Base-by-base conservation (phyloP, 2,888 invertebrate species). In the Polymixis flavicincta region DNA sequence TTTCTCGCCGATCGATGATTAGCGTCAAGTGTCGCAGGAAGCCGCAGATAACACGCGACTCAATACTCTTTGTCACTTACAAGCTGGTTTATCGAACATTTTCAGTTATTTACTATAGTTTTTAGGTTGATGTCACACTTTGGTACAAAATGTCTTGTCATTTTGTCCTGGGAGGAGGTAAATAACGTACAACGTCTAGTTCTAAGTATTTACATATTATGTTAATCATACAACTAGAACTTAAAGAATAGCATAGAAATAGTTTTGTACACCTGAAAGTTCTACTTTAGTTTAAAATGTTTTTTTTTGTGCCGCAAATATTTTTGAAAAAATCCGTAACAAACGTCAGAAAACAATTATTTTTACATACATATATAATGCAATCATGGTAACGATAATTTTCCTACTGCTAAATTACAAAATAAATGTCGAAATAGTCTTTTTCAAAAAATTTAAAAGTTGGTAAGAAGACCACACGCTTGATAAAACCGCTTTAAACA, bases 1-100 rank as follows among this genome's bases (percentile, higher is more conserved):
- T 92, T 92, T 91, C 91, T 90, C 88, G 71, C 48, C 84, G 88
- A 92, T 92, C 90, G 90, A 89, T 87, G 90, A 90, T 91, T 88
- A 86, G 83, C 83, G 85, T 75, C 82, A 76, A 82, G 83, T 87
- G 86, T 78, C 89, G 68, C 87, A 92, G 92, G 93, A 93, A 93
- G 89, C 84, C 81, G 68, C 85, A 87, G 92, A 93, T 93, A 93
- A 89, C 88, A 83, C 85, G 84, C 92, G 93, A 93, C 88, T 93
- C 92, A 93, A 88, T 85, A 86, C 88, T 87, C 89, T 90, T 90
- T 91, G 89, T 91, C 60, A 79, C 65, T 69, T 74, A 52, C 45
- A 37, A 85, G 75, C 74, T 67, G 22, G 65, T 71, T 81, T 83
- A 78, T 71, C 71, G 59, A 84, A 84, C 7, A 42, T 68, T 74